Evolutionary conservation across 2,797 vertebrate genomes (phyloP), one percentile per base, ranked within the genome.

Genomic region (Gouania willdenowi): DNA sequence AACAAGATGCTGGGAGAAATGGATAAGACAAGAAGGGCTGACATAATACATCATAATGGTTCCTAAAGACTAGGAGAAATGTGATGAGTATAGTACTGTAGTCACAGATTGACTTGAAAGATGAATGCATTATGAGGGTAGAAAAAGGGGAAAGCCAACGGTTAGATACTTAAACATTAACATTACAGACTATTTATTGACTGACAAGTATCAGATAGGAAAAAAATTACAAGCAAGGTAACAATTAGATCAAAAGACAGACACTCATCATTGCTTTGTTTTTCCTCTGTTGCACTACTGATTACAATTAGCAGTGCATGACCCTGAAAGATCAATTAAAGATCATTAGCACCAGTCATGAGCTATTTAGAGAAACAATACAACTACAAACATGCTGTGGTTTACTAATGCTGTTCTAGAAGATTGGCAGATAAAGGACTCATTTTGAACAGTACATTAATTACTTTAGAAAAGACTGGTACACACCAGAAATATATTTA

Each of bases 301-400:
- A 46, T 64, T 41, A 62, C 56, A 66, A 72, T 77, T 71, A 63
- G 48, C 57, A 48, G 45, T 11, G 35, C 31, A 36, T 63, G 57
- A 72, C 48, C 62, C 62, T 46, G 41, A 58, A 56, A 66, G 31
- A 42, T 68, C 62, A 42, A 26, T n/a, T 6, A 35, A 58, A 66
- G 27, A 68, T 62, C 39, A 49, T 39, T 2, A 21, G 49, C 41
- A 53, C 10, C 33, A 47, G 43, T 57, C 48, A 64, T 30, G 37
- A 59, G 55, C 39, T 43, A 52, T 59, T 70, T 37, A 53, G 23
- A 53, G 43, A 35, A 33, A 38, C 19, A 34, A n/a, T n/a, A n/a
- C n/a, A n/a, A n/a, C n/a, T n/a, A n/a, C n/a, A n/a, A n/a, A n/a
- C n/a, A n/a, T n/a, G n/a, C n/a, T n/a, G n/a, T n/a, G n/a, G n/a